These are phyloP conservation scores for Myotis daubentonii DNA, from an alignment of 2,797 vertebrate species.

Conservation along the genomic window DNA sequence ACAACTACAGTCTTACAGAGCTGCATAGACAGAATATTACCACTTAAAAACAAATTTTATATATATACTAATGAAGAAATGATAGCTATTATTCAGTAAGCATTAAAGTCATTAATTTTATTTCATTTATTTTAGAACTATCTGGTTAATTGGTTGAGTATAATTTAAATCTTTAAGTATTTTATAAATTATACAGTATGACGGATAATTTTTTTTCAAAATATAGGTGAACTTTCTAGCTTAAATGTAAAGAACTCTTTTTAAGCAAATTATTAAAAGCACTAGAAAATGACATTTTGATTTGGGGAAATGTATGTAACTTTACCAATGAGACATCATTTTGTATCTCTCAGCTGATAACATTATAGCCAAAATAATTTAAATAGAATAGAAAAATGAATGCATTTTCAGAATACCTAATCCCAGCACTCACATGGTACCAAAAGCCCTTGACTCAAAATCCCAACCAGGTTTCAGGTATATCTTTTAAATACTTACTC, in stretches of 20 bases:
- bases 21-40: background rate
- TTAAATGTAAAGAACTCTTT: background rate
- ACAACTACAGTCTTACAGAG: background rate
- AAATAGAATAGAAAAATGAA: background rate
- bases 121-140: background rate
- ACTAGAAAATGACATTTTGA: background rate
- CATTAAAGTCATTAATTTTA: conserved; percentile 7
- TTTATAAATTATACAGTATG: background rate
- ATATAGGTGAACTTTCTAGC: background rate
- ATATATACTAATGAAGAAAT: background rate
- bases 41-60: background rate
- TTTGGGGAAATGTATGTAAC: background rate
- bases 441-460: background rate
- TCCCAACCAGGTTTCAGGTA: background rate
- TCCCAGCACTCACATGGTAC: background rate
- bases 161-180: background rate
- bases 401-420: background rate
- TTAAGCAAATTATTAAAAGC: background rate
- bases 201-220: background rate
- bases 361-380: background rate
- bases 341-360: background rate
- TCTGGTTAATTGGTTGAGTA: background rate
- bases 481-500: background rate
- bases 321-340: conserved; percentile 37
- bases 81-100: background rate